A percentile compares a stretch with the other conserved stretches of the same genome.
These are phyloP conservation scores for Uria lomvia DNA, from an alignment of 2,113 vertebrate species.

Conservation along the genomic window DNA sequence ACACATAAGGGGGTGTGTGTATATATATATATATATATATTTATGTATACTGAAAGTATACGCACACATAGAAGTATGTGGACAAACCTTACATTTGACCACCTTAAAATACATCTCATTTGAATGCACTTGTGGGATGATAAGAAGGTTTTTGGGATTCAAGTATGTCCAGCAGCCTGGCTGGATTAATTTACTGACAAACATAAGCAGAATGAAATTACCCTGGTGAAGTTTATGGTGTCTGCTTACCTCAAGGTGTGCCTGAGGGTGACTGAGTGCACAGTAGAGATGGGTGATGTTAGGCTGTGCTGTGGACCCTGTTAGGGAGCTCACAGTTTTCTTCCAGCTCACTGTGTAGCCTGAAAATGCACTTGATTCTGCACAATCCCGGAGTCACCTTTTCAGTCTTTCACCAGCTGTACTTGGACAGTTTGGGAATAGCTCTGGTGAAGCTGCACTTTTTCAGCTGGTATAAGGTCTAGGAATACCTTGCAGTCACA, in stretches of 20 bases:
- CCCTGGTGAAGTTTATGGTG: neutral
- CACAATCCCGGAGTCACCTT: neutral
- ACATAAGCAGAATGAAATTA: neutral
- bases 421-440: neutral
- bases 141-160: neutral
- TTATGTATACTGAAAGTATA: neutral
- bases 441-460: neutral
- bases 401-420: neutral
- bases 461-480: neutral
- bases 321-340: neutral
- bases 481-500: neutral
- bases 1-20: no score
- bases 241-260: neutral
- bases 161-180: neutral
- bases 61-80: accelerated
- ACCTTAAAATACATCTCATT: accelerated
- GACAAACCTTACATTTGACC: neutral
- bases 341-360: neutral
- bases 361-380: neutral
- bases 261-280: neutral
- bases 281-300: neutral
- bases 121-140: neutral
- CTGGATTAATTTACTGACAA: neutral
- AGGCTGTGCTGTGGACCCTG: neutral
- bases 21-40: no score